phyloP scores from a whole-genome alignment of 1,140 invertebrate species.

The Gryllus bimaculatus region DNA sequence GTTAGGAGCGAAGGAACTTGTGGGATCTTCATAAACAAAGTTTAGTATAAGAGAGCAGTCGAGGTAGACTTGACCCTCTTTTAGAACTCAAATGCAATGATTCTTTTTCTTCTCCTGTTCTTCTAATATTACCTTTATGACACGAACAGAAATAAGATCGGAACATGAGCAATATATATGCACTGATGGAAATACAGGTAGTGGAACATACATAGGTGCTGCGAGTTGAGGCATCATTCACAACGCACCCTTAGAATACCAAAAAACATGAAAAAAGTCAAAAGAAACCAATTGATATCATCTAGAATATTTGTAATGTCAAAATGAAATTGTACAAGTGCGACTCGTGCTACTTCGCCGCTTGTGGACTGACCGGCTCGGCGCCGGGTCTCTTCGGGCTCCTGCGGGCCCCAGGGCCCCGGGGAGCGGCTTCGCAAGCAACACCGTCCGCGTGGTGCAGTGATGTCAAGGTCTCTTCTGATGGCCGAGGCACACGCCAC shows the following conservation, averaged over 20 bases:
- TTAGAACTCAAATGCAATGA: background rate
- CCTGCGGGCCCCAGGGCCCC: no score
- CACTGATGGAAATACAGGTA: background rate
- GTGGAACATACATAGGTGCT: background rate
- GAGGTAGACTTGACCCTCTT: background rate
- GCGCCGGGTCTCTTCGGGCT: no score
- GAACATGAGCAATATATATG: background rate
- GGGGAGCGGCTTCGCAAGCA: background rate
- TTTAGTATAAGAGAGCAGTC: background rate
- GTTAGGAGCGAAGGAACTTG: no score
- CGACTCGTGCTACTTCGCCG: background rate
- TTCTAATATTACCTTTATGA: background rate
- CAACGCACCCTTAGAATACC: background rate
- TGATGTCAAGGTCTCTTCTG: no score
- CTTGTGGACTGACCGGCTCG: background rate
- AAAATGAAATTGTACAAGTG: background rate
- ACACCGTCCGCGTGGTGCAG: background rate
- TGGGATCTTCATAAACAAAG: background rate
- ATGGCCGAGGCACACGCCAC: no score
- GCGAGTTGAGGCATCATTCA: background rate
- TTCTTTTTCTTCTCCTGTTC: background rate
- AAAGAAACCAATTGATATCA: background rate
- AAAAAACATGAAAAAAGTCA: background rate
- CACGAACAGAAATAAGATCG: background rate
- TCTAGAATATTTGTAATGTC: background rate